These are phyloP conservation scores for Myotis brandtii DNA, from an alignment of 2,113 vertebrate genomes.

Conservation along the genomic window DNA sequence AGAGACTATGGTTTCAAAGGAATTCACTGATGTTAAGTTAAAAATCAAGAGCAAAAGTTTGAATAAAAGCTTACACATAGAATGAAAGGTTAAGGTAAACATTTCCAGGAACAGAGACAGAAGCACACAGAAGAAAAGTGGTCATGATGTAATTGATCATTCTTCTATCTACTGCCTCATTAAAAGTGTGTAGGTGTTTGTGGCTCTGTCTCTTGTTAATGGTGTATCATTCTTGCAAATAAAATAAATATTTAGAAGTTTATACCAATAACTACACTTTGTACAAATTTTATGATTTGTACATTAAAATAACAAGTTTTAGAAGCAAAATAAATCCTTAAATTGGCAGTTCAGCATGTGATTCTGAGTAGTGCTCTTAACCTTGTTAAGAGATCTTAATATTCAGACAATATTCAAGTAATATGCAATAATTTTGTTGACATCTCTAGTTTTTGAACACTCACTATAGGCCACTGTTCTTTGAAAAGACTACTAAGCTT, in stretches of 20 bases:
- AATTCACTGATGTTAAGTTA: not conserved
- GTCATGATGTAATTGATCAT: not conserved
- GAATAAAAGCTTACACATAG: not conserved
- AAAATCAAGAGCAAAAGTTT: not conserved
- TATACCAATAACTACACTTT: not conserved
- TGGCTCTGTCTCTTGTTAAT: not conserved
- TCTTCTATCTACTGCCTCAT: not conserved
- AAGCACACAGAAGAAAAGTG: not conserved
- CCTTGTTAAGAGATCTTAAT: not conserved
- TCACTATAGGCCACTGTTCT: not conserved
- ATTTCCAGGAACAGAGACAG: not conserved
- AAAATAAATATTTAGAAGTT: conserved; percentile 12
- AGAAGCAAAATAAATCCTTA: conserved; percentile 36
- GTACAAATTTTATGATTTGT: not conserved
- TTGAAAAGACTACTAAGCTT: not conserved
- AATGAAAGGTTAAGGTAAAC: not conserved
- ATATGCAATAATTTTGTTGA: not conserved
- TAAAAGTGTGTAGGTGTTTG: not conserved
- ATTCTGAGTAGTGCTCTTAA: not conserved
- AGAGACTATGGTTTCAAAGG: not conserved
- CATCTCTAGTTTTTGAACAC: not conserved
- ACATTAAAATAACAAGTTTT: conserved; percentile 44
- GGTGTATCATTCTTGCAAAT: conserved; percentile 25
- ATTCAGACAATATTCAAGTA: conserved; percentile 10
- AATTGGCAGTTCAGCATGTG: not conserved